These are phyloP conservation scores for Ametastegia equiseti DNA, from an alignment of 2,888 invertebrate genomes.

Conservation along the genomic window DNA sequence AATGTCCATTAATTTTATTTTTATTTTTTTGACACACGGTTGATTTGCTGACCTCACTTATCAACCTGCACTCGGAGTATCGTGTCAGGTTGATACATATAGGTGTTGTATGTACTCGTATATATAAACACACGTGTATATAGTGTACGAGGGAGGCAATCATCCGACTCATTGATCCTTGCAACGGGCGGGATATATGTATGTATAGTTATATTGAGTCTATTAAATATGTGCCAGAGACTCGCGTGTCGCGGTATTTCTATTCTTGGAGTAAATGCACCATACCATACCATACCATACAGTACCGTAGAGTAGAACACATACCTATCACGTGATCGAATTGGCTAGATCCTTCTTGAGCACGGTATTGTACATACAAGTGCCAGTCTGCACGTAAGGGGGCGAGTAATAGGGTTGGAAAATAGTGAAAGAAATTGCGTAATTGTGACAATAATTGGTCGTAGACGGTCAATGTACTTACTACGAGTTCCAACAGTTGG, in stretches of 20 bases:
- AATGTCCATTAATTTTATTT: conserved; percentile 6
- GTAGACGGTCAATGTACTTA: conserved; percentile 18
- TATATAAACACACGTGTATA: background rate
- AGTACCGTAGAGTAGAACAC: background rate
- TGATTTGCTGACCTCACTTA: background rate
- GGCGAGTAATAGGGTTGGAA: background rate
- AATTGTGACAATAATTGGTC: conserved; percentile 21
- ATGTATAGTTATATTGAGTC: background rate
- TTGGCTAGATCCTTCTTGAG: background rate
- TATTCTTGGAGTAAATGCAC: conserved; percentile 35
- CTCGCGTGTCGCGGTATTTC: conserved; percentile 9
- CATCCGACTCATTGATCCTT: conserved; percentile 30
- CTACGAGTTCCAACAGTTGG: background rate
- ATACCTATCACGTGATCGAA: conserved; percentile 12
- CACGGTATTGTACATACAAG: background rate
- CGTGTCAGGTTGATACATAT: background rate
- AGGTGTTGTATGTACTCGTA: background rate
- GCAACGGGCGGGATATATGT: conserved; percentile 19
- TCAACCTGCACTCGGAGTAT: background rate
- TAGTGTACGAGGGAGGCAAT: conserved; percentile 8
- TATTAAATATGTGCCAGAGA: conserved; percentile 2
- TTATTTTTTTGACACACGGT: background rate
- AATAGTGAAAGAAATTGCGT: conserved; percentile 18
- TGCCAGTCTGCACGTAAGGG: background rate
- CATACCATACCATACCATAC: background rate